These are phyloP conservation scores for Drosophila subobscura DNA, from an alignment of 1,140 invertebrate genomes.

Conservation along the genomic window DNA sequence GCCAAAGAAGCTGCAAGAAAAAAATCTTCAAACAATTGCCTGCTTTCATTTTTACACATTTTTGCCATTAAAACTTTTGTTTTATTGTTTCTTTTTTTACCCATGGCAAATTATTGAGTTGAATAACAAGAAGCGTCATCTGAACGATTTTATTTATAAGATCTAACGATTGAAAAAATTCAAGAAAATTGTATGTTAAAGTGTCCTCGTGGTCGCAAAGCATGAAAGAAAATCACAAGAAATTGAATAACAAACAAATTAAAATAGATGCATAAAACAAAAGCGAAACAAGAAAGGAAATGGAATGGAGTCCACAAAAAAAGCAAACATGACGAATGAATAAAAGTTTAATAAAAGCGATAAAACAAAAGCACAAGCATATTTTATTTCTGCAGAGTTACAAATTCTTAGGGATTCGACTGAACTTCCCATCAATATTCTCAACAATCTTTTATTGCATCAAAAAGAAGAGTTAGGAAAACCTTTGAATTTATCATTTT, in stretches of 20 bases:
- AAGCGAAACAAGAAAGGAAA: background rate
- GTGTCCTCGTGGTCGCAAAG: conserved; percentile 52
- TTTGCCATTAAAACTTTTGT: conserved; percentile 24
- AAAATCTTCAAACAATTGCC: conserved; percentile 23
- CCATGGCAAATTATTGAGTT: conserved; percentile 62
- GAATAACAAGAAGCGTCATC: conserved; percentile 48
- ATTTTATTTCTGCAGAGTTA: background rate
- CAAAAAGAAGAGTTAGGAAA: too few relatives aligned
- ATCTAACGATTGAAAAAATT: conserved; percentile 36
- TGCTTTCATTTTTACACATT: conserved; percentile 17
- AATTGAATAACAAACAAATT: conserved; percentile 28
- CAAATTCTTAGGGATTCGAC: too few relatives aligned
- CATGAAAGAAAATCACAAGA: conserved; percentile 34
- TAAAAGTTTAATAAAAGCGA: conserved; percentile 80
- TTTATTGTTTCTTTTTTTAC: conserved; percentile 44
- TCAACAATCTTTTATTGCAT: too few relatives aligned
- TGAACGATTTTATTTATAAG: conserved; percentile 49
- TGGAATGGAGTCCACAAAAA: conserved; percentile 35
- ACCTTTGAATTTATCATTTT: conserved; percentile 73
- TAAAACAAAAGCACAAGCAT: conserved; percentile 31
- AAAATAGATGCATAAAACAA: conserved; percentile 18
- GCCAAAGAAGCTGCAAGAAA: conserved; percentile 41
- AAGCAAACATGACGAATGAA: conserved; percentile 77
- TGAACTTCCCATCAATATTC: background rate
- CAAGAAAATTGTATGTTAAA: conserved; percentile 48